These are phyloP conservation scores for Bagarius yarrelli DNA, from an alignment of 2,113 vertebrate genomes.

Conservation along the genomic window DNA sequence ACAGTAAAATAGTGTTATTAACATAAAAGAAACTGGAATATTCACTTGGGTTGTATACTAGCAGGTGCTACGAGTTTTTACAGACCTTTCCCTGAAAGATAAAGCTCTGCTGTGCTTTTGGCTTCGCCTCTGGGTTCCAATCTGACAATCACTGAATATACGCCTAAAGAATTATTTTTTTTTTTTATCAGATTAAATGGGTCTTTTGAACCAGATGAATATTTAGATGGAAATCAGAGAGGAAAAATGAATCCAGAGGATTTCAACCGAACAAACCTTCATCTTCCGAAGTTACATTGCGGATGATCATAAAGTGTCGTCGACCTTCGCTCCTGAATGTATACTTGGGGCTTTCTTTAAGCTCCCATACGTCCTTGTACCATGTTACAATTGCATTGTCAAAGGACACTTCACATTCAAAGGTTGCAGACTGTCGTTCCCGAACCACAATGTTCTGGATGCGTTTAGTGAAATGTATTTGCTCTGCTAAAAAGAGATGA, in stretches of 20 bases:
- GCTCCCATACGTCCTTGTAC: conserved; percentile 94
- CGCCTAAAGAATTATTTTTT: conserved; percentile 78
- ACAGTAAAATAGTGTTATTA: conserved; percentile 56
- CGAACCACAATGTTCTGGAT: conserved; percentile 97
- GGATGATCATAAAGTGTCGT: conserved; percentile 97
- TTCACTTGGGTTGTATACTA: conserved; percentile 14
- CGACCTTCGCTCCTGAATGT: conserved; percentile 92
- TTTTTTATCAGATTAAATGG: conserved; percentile 62
- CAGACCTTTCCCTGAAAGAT: conserved; percentile 94
- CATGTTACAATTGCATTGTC: conserved; percentile 96
- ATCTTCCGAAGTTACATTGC: conserved; percentile 91
- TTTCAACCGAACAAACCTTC: conserved; percentile 83
- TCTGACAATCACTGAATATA: conserved; percentile 97
- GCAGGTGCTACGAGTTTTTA: conserved; percentile 47
- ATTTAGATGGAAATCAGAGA: conserved; percentile 19
- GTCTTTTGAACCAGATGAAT: conserved; percentile 49
- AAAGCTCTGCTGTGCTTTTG: conserved; percentile 97
- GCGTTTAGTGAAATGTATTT: conserved; percentile 98
- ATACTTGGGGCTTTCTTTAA: conserved; percentile 92
- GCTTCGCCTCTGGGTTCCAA: conserved; percentile 96
- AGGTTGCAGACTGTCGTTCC: conserved; percentile 91
- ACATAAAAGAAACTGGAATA: conserved; percentile 37
- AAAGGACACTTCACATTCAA: conserved; percentile 97
- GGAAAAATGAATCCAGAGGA: conserved; percentile 38
- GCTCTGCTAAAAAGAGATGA: conserved; percentile 86